phyloP scores from a whole-genome alignment of 1,140 invertebrate genomes.

The Solenopsis fugax region DNA sequence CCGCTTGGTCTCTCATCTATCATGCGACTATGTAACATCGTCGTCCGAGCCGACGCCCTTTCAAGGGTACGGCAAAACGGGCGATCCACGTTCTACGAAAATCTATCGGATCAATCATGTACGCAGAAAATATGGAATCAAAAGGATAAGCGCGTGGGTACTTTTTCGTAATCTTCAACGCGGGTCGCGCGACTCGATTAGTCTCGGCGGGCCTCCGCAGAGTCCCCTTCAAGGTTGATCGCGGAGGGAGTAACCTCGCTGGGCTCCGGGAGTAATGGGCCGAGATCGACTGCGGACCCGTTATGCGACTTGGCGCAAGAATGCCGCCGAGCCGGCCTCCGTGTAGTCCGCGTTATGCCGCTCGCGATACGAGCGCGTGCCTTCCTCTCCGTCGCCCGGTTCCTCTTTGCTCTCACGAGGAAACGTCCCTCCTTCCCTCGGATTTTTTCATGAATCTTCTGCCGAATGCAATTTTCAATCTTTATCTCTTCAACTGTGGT shows the following conservation, averaged over 20 bases:
- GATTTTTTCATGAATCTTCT: neutral
- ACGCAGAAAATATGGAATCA: slow-evolving; percentile 14
- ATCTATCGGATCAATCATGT: neutral
- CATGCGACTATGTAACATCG: neutral
- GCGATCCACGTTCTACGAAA: slow-evolving; percentile 2
- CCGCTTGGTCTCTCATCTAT: neutral
- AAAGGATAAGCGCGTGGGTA: slow-evolving; percentile 7
- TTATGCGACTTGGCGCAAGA: slow-evolving; percentile 75
- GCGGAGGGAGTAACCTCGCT: slow-evolving; percentile 62
- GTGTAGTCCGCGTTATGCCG: slow-evolving; percentile 66
- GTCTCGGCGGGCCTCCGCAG: slow-evolving; percentile 18
- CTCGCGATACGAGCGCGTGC: slow-evolving; percentile 65
- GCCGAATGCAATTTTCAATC: neutral
- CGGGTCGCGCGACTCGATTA: slow-evolving; percentile 44
- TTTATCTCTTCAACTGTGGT: neutral
- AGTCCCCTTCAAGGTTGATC: slow-evolving; percentile 67
- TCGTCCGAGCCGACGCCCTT: slow-evolving; percentile 39
- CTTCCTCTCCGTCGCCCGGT: slow-evolving; percentile 34
- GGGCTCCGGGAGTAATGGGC: slow-evolving; percentile 65
- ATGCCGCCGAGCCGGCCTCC: slow-evolving; percentile 74
- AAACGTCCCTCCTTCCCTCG: neutral
- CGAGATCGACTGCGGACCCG: slow-evolving; percentile 73
- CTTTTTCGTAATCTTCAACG: slow-evolving; percentile 34
- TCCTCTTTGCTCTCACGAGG: slow-evolving; percentile 5
- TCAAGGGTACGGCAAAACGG: neutral